A percentile compares a stretch with the other conserved stretches of the same genome.
These are phyloP conservation scores for Girardinus metallicus DNA, from an alignment of 2,797 vertebrate genomes.

Conservation along the genomic window DNA sequence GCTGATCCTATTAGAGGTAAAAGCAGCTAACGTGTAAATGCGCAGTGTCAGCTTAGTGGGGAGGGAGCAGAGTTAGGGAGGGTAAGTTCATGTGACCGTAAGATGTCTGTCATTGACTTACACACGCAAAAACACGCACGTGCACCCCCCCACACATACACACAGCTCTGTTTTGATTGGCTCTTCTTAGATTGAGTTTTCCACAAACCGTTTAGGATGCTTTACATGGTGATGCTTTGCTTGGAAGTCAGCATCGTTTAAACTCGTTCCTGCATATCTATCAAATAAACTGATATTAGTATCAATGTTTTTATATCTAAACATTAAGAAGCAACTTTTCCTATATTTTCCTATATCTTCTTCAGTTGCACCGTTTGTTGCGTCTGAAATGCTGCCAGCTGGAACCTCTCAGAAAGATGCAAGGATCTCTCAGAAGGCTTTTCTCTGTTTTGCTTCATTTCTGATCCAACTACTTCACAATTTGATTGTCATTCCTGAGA, in stretches of 20 bases:
- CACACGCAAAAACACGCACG: neutral
- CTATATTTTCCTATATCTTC: too few relatives aligned
- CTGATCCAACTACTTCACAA: neutral
- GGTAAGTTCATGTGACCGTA: slow-evolving; percentile 45
- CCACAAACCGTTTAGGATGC: neutral
- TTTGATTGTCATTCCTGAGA: neutral
- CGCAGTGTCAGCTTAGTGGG: slow-evolving; percentile 86
- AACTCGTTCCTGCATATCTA: neutral
- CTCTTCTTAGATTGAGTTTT: neutral
- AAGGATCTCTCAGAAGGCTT: neutral
- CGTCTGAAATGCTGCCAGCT: neutral
- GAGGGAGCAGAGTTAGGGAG: slow-evolving; percentile 11
- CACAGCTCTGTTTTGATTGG: neutral
- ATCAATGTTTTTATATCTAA: neutral
- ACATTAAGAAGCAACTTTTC: neutral
- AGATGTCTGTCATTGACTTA: slow-evolving; percentile 11
- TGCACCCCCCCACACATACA: neutral
- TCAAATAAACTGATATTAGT: neutral
- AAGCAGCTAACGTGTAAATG: slow-evolving; percentile 89
- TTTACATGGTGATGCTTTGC: neutral
- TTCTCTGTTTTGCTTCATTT: neutral
- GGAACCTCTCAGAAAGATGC: neutral
- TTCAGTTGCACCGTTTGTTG: neutral
- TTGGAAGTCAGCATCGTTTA: neutral
- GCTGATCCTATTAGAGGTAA: slow-evolving; percentile 89